Conservation (phyloP, 1,140 invertebrate species). For the Mylabris phalerata region DNA sequence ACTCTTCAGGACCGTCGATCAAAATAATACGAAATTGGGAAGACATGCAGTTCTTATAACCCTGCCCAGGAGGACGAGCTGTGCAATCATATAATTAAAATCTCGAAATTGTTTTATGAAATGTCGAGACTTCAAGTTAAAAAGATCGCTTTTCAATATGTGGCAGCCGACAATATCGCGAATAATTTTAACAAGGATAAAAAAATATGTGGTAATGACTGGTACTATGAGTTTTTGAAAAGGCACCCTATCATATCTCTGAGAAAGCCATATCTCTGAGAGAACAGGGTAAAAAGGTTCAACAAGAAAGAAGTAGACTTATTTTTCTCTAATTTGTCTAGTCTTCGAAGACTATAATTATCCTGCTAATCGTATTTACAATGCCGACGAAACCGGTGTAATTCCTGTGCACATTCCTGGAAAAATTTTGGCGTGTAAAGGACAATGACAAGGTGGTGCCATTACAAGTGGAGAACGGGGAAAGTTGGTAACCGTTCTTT, state of each 20-base stretch:
- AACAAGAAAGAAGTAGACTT: neutral
- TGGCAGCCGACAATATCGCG: neutral
- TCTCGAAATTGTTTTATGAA: too few relatives aligned
- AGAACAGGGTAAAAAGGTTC: neutral
- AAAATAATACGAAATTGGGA: too few relatives aligned
- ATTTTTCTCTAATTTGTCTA: neutral
- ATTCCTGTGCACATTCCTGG: conserved; percentile 39
- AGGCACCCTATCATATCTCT: conserved; percentile 1
- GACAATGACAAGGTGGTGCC: conserved; percentile 40
- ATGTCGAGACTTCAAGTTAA: too few relatives aligned
- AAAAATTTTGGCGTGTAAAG: conserved; percentile 41
- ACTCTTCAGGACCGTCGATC: too few relatives aligned
- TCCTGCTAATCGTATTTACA: conserved; percentile 37
- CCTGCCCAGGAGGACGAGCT: too few relatives aligned
- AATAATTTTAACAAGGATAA: neutral
- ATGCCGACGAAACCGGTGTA: conserved; percentile 45
- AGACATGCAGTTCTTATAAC: too few relatives aligned
- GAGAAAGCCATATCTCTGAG: conserved; percentile 1
- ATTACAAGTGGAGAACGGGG: conserved; percentile 38
- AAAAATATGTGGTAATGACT: neutral
- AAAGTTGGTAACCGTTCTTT: conserved; percentile 35
- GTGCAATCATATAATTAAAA: too few relatives aligned
- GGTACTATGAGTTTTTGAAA: conserved; percentile 3
- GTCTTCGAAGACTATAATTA: conserved; percentile 29
- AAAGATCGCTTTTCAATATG: neutral